phyloP scores from a whole-genome alignment of 2,888 invertebrate genomes.

The Scelioninae gen. 1 region DNA sequence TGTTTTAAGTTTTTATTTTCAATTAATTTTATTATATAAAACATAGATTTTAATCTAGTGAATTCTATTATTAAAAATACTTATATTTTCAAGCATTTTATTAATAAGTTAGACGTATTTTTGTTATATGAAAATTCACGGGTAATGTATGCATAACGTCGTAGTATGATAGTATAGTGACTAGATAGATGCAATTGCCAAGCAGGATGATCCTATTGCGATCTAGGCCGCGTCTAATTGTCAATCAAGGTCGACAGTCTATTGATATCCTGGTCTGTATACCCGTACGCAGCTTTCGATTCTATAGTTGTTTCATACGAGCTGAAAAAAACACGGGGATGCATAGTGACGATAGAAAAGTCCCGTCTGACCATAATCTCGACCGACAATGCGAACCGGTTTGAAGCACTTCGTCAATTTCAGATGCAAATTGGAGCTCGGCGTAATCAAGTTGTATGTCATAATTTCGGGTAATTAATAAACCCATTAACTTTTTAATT shows the following conservation, averaged over 20 bases:
- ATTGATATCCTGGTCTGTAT: conserved; percentile 69
- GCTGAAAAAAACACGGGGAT: conserved; percentile 48
- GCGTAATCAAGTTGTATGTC: conserved; percentile 21
- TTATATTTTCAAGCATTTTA: too few relatives aligned
- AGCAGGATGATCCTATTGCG: conserved; percentile 79
- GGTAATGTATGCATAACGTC: conserved; percentile 63
- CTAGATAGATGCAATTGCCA: conserved; percentile 70
- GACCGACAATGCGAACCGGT: conserved; percentile 46
- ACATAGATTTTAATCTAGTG: too few relatives aligned
- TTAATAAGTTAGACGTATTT: too few relatives aligned
- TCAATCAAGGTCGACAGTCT: conserved; percentile 74
- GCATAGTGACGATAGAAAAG: conserved; percentile 39
- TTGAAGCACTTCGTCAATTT: conserved; percentile 31
- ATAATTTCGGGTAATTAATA: conserved; percentile 28
- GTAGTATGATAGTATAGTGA: conserved; percentile 47
- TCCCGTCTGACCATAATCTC: conserved; percentile 20
- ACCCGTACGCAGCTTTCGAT: conserved; percentile 64
- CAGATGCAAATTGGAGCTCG: conserved; percentile 35
- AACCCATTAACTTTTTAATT: conserved; percentile 16
- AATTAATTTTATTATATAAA: too few relatives aligned
- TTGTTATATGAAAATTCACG: conserved; percentile 48
- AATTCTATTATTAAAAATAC: too few relatives aligned
- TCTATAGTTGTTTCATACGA: conserved; percentile 50
- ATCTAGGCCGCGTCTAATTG: conserved; percentile 77
- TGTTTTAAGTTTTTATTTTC: too few relatives aligned